Base-by-base conservation (phyloP, 1,140 invertebrate genomes). In the Macrobrachium nipponense region DNA sequence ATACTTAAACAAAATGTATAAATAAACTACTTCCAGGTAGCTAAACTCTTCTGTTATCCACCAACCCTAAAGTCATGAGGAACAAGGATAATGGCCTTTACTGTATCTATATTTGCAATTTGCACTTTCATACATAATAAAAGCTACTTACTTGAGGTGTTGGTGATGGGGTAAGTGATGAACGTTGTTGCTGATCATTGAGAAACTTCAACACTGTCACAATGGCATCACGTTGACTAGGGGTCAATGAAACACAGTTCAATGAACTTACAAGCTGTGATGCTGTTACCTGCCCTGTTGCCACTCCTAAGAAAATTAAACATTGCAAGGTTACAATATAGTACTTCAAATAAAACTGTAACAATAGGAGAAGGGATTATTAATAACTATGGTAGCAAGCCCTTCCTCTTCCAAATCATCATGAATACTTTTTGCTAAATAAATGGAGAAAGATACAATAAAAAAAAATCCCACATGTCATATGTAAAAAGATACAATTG, bases 161-260 rank as follows among this genome's bases (percentile, higher is more conserved):
- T 62, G 88, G 88, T 23, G 88, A 89, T 17, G 88, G 88, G 27
- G 88, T 87, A 15, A 89, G 82, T 27, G 86, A 83, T 12, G 88
- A 68, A 27, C 88, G 79, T 59, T 82, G 88, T 6, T 85, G 82
- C 66, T 82, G 86, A n/a, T 75, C 78, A 36, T 86, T 86, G 23
- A 89, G 81, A 70, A 83, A 84, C 70, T 89, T 87, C 36, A 89
- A 72, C 43, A 86, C 88, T 36, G 86, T 85, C 23, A 81, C 66
- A 60, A 89, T 82, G 61, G 86, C 85, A 80, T 89, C 88, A 3
- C 85, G 73, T 44, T 89, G 88, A 23, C 72, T 58, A 7, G 81
- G 76, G 14, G 80, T 84, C 20, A 87, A n/a, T 59, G 79, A 70
- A 6, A 75, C 86, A 82, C 72, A 82, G 20, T 84, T 83, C 17